Evolutionary conservation across 2,797 vertebrate genomes (phyloP), one percentile per base, ranked within the genome.

Genomic region (Pterois miles): DNA sequence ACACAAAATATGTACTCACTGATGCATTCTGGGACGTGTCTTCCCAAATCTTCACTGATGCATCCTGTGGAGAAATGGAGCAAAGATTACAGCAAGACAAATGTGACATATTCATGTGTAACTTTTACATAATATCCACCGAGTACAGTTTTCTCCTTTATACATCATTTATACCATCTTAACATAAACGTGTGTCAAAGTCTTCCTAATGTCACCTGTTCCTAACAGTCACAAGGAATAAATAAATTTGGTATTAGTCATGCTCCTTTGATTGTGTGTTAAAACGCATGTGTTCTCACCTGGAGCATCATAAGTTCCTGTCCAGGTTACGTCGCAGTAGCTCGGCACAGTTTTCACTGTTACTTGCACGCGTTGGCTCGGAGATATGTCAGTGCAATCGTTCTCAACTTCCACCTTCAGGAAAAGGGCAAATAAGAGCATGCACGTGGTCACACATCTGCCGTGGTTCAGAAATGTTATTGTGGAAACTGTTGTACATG

Each of bases 301-400:
- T 95, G 96, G 95, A 75, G 95, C 94, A 0, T 76, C 79, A 83
- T 97, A 95, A 18, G 90, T 85, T 66, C 92, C 87, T 13, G 83
- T 91, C 93, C 95, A 92, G 36, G 88, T 85, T 60, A 94, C 56
- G 29, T 89, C 92, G 38, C 97, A 98, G 93, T 96, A 97, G 86
- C 90, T 85, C n/a, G 97, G 97, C 33, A 95, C 46, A 1, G 96
- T 96, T 90, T 92, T 95, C 87, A 98, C 86, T 2, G 88, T 95
- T 25, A 98, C 84, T 20, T 93, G 87, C 58, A 96, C 85, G 34
- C 91, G 90, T 46, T 98, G 96, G 62, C 92, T 93, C 10, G 92
- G 89, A 7, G 71, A 90, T 67, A 97, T 92, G 71, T 94, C 89
- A 29, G 95, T 93, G 84, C 96, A 98, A 68, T 96, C 93, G 25